Base-by-base conservation (phyloP, 1,140 invertebrate species). In the Anastatus disparis region DNA sequence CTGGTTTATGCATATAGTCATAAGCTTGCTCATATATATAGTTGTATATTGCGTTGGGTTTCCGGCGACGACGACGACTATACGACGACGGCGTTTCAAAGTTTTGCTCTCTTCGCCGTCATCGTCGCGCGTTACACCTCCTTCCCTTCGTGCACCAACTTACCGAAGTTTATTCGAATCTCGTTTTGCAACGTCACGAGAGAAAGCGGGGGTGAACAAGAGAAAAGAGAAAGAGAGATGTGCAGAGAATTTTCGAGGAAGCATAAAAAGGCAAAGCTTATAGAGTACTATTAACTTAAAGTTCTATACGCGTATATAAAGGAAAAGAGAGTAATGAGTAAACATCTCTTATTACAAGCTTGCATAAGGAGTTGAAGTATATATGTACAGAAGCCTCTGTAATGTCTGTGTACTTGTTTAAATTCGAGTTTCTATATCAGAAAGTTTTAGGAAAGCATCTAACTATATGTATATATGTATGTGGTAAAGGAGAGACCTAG, bases 101-200 rank as follows among this genome's bases (percentile, higher is more conserved):
- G 35, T 53, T 69, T 69, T 56, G 13, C n/a, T n/a, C n/a, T n/a
- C n/a, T n/a, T n/a, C 8, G 26, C 50, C 22, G 31, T 64, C 62
- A 52, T 40, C 42, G 40, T 46, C 38, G 48, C 64, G 26, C n/a
- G 4, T 4, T 8, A 17, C 22, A 22, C n/a, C 24, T 42, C 59
- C 13, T 26, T 6, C 26, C n/a, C 20, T 2, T 2, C n/a, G 8
- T 17, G 15, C 52, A 27, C 12, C 8, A 67, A 40, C 50, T 65
- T 42, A 2, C 2, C n/a, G 12, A 61, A 70, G 58, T 70, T 70
- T 62, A 70, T 70, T 70, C 38, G 67, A 70, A 70, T 70, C 59
- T 55, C 67, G 66, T 69, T 69, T 52, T 53, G 46, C 56, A 50
- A 38, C 42, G 26, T 48, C 65, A n/a, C 24, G 4, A 26, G 17